phyloP scores from a whole-genome alignment of 2,113 vertebrate genomes.

The Psammodynastes pulverulentus region DNA sequence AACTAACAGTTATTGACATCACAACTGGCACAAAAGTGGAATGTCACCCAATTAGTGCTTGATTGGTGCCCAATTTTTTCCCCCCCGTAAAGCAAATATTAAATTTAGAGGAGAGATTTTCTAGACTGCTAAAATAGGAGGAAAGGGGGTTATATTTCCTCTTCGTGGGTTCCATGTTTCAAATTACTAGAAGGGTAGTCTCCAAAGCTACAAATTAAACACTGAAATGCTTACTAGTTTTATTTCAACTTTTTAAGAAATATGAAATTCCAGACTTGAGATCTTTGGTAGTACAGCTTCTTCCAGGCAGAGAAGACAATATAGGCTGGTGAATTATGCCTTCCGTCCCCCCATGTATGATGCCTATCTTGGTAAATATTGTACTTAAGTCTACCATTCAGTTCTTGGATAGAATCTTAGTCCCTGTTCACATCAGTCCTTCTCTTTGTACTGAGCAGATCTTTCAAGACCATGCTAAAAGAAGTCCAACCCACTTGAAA shows the following conservation, averaged over 20 bases:
- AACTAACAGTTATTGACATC: not conserved
- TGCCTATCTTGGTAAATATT: not conserved
- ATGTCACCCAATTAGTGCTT: not conserved
- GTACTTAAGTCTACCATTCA: not conserved
- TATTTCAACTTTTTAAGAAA: not conserved
- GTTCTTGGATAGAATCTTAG: not conserved
- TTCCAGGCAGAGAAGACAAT: not conserved
- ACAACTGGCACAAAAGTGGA: not conserved
- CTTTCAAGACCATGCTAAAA: not conserved
- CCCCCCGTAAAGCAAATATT: not conserved
- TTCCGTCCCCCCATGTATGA: not conserved
- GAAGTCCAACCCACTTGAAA: not conserved
- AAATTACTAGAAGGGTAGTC: not conserved
- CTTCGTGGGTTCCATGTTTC: not conserved
- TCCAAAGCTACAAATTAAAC: not conserved
- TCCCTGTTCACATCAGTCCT: not conserved
- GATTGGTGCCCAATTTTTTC: not conserved
- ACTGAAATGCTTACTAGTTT: not conserved
- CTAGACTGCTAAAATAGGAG: no score
- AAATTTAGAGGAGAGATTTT: not conserved
- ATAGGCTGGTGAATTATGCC: not conserved
- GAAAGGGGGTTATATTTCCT: not conserved
- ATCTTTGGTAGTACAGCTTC: not conserved
- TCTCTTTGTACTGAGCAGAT: not conserved
- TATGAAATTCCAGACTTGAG: not conserved